phyloP scores from a whole-genome alignment of 2,113 vertebrate species.

The Dromaius novaehollandiae region DNA sequence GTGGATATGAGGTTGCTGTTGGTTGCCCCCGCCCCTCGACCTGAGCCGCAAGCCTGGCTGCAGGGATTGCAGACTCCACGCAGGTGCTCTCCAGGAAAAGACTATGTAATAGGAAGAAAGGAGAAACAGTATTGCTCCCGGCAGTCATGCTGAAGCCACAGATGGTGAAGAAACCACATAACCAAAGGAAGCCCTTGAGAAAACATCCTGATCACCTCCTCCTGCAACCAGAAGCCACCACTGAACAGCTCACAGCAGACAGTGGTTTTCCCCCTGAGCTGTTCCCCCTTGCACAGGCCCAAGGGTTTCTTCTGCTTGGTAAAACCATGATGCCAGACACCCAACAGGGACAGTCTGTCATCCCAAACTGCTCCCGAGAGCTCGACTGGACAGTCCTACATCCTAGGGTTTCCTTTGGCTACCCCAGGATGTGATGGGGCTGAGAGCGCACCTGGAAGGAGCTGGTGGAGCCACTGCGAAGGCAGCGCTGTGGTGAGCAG shows the following conservation, averaged over 20 bases:
- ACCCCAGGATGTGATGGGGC: not conserved
- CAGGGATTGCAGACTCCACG: not conserved
- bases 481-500: not conserved
- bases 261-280: fast-evolving
- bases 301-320: not conserved
- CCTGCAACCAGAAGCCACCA: not conserved
- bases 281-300: not conserved
- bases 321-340: not conserved
- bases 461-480: not conserved
- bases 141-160: not conserved
- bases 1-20: not conserved
- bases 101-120: not conserved
- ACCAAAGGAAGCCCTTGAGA: not conserved
- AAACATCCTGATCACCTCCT: not conserved
- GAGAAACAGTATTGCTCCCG: not conserved
- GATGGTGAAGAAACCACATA: not conserved
- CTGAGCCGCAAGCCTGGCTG: fast-evolving
- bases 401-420: not conserved
- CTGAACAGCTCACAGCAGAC: not conserved
- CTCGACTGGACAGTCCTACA: not conserved
- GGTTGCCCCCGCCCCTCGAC: not conserved
- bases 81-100: not conserved
- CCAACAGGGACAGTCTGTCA: not conserved
- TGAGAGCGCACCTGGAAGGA: not conserved
- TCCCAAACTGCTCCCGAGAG: not conserved